These are phyloP conservation scores for Hemicrepidius hirtus DNA, from an alignment of 2,888 invertebrate genomes.

Conservation along the genomic window DNA sequence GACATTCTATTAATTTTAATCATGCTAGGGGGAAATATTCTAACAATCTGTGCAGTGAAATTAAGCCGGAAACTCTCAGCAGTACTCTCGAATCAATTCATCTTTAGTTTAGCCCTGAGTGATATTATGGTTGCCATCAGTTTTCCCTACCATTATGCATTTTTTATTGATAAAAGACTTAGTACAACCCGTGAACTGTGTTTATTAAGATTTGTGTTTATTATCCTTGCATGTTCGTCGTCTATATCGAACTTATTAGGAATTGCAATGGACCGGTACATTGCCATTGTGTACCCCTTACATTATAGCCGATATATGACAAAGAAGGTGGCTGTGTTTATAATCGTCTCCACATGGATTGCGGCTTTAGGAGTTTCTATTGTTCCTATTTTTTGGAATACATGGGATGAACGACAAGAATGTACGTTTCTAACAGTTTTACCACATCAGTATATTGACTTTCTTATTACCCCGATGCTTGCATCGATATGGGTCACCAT, in stretches of 20 bases:
- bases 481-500: conserved; percentile 84
- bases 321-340: conserved; percentile 77
- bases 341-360: conserved; percentile 82
- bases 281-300: conserved; percentile 86
- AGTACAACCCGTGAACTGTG: conserved; percentile 79
- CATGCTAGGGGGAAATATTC: conserved; percentile 80
- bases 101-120: conserved; percentile 85
- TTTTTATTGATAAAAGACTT: conserved; percentile 78
- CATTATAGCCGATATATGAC: conserved; percentile 86
- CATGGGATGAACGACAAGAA: conserved; percentile 74
- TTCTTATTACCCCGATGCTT: conserved; percentile 81
- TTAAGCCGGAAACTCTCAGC: conserved; percentile 81
- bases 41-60: conserved; percentile 84
- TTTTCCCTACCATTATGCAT: conserved; percentile 85
- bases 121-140: conserved; percentile 86
- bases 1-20: conserved; percentile 40
- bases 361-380: conserved; percentile 79
- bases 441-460: conserved; percentile 69
- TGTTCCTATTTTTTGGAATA: conserved; percentile 86
- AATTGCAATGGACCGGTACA: conserved; percentile 86
- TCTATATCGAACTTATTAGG: conserved; percentile 87
- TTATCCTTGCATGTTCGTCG: conserved; percentile 85
- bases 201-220: conserved; percentile 82
- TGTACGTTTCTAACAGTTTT: conserved; percentile 81
- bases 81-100: conserved; percentile 85